Evolutionary conservation across 2,113 vertebrate species (phyloP), one percentile per base, ranked within the genome.

Genomic region (Esox niger): DNA sequence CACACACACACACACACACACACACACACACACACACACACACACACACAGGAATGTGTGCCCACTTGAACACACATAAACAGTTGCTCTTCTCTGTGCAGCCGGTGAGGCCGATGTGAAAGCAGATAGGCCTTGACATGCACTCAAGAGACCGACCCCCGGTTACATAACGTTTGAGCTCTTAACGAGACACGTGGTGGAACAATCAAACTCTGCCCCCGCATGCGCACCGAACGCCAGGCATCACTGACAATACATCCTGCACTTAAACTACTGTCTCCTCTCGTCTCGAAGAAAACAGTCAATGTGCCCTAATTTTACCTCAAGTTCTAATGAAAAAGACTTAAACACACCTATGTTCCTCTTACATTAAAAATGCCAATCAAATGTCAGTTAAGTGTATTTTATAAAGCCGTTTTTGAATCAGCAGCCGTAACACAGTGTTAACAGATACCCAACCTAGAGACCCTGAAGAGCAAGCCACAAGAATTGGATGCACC

Each of bases 121-220:
- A 68, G 65, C 10, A 29, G 65, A 58, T 38, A 58, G 32, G 35
- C 55, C 66, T 58, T 33, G 9, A 33, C 25, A 21, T 38, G n/a
- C 30, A 27, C 32, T 38, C 32, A n/a, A 56, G 64, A 57, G 11
- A 55, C 11, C 57, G 65, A 67, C 52, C 15, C 13, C 10, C 23
- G 13, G 35, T 68, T 68, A 57, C 66, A 46, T 68, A 68, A 47
- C 6, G 13, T 2, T 13, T 20, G 26, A 57, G 54, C 65, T 59
- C 17, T 32, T 20, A 67, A 67, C 4, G 17, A 27, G 59, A 61
- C 25, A 26, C 10, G 30, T 15, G 11, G 52, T 55, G 55, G 55
- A 26, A 67, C 32, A 58, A 68, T 58, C 65, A 58, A 43, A 33
- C 52, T 9, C 52, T 67, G 52, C 66, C 66, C 54, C 25, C 17